These are phyloP conservation scores for Drosophila kepulauana DNA, from an alignment of 1,140 invertebrate species.

Conservation along the genomic window DNA sequence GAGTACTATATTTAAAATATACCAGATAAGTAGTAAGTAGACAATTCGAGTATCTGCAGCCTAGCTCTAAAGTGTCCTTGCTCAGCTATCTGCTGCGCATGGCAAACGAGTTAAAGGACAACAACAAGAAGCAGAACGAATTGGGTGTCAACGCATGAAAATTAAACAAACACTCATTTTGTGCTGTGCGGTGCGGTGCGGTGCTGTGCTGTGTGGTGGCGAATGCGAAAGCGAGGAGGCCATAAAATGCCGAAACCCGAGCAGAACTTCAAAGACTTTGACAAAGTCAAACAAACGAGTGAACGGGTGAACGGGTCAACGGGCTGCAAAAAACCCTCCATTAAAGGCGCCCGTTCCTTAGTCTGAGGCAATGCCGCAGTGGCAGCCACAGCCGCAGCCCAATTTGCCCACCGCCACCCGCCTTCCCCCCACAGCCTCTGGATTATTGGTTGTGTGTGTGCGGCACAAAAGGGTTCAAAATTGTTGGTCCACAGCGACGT, in stretches of 20 bases:
- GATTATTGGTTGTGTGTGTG: constrained; percentile 27
- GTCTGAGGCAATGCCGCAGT: neutral
- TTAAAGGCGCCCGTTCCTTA: neutral
- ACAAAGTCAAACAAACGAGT: constrained; percentile 20
- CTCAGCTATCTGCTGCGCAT: constrained; percentile 6
- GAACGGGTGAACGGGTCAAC: constrained; percentile 23
- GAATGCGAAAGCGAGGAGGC: constrained; percentile 1
- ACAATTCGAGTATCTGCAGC: neutral
- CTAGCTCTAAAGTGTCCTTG: neutral
- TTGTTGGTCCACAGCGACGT: constrained; percentile 59
- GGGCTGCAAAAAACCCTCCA: constrained; percentile 23
- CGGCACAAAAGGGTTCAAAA: constrained; percentile 75
- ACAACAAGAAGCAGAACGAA: constrained; percentile 35
- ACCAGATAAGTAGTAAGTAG: neutral
- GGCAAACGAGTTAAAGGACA: constrained; percentile 39
- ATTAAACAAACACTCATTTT: constrained; percentile 77
- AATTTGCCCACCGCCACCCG: neutral
- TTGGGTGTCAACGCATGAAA: constrained; percentile 80
- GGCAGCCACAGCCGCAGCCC: neutral
- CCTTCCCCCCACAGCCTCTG: neutral
- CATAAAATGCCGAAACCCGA: neutral
- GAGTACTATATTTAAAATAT: neutral
- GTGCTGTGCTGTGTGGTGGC: neutral
- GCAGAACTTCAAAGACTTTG: constrained; percentile 48
- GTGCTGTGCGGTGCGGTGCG: constrained; percentile 4